Conservation (phyloP, 2,888 invertebrate species). For the Therioaphis trifolii region DNA sequence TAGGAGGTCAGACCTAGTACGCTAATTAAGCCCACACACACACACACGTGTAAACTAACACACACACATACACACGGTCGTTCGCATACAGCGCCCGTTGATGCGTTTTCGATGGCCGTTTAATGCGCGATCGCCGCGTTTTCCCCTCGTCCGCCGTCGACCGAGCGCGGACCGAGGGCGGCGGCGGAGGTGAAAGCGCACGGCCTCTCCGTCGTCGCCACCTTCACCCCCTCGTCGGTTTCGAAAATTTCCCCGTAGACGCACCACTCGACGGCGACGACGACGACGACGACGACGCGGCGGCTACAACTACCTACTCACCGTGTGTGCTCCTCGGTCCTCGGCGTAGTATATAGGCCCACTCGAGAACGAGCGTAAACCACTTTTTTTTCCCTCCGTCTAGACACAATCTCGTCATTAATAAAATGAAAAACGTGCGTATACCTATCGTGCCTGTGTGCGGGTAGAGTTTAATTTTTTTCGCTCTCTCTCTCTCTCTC, state of each 20-base stretch:
- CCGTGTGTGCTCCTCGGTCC: neutral
- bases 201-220: neutral
- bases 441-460: too few species aligned
- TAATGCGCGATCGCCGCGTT: neutral
- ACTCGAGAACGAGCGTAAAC: conserved; percentile 5
- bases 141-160: neutral
- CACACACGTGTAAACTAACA: too few species aligned
- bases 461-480: too few species aligned
- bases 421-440: conserved; percentile 24
- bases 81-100: neutral
- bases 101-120: conserved; percentile 46
- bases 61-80: neutral
- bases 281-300: too few species aligned
- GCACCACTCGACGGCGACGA: neutral
- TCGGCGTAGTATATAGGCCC: neutral
- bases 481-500: too few species aligned
- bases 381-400: conserved; percentile 15
- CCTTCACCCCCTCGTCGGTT: neutral
- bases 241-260: conserved; percentile 32
- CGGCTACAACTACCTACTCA: conserved; percentile 10
- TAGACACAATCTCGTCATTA: neutral
- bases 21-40: too few species aligned
- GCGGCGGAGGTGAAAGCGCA: neutral
- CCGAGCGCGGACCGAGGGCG: neutral
- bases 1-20: too few species aligned